Evolutionary conservation across 1,140 invertebrate genomes (phyloP), one percentile per base, ranked within the genome.

Genomic region (Cephus cinctus): DNA sequence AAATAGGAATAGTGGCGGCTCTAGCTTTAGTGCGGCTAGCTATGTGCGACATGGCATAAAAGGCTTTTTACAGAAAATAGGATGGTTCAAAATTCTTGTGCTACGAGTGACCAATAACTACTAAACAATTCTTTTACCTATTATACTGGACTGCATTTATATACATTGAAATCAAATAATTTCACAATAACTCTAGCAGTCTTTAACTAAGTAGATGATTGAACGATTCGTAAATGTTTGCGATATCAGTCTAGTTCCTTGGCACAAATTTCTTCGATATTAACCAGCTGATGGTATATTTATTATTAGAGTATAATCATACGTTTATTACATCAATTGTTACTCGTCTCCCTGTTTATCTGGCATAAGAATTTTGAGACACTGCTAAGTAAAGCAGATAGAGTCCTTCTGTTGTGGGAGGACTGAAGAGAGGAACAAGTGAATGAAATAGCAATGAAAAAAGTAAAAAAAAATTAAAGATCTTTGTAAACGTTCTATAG

Each of bases 401-500:
- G 16, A 11, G 12, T 44, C n/a, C n/a, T n/a, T n/a, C n/a, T 36
- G 45, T 25, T 15, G 21, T 20, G 39, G 32, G 16, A 27, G 22
- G 45, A 36, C 20, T 25, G 25, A 15, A 14, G 11, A 30, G 14
- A 15, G 35, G 14, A 25, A 22, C 38, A 39, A 34, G 12, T n/a
- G n/a, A 38, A 38, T 18, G 34, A 5, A 22, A n/a, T 16, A 48
- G 16, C 11, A 38, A 21, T 32, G 16, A 5, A 19, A 41, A 47
- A 9, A 30, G 40, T 12, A 19, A 42, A 14, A 41, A 48, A 8
- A 36, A 39, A 31, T 40, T 32, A n/a, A 32, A 48, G 15, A 23
- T 41, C 25, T 31, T 20, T 30, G 46, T 34, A 48, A 48, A 41
- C 22, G 25, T 48, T 48, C 46, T 27, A 48, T 48, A 48, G 46